These are phyloP conservation scores for Liparis tanakae DNA, from an alignment of 2,797 vertebrate species.

Conservation along the genomic window DNA sequence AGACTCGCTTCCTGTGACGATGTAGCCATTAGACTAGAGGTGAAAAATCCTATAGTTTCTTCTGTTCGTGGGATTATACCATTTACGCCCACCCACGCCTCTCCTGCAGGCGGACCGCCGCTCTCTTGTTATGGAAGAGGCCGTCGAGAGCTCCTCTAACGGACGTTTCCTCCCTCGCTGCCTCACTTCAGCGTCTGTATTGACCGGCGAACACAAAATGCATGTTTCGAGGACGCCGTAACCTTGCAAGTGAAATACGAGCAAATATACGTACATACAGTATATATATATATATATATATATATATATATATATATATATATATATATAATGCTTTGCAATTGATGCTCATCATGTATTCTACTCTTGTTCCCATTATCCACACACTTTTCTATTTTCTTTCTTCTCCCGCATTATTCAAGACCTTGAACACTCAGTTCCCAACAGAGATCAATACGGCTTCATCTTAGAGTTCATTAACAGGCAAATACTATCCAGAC, in stretches of 20 bases:
- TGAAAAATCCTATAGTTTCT: conserved; percentile 48
- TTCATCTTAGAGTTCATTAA: conserved; percentile 41
- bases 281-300: background rate
- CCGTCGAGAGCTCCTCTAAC: background rate
- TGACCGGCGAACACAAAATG: conserved; percentile 13
- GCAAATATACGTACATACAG: background rate
- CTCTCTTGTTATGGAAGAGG: background rate
- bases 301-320: background rate
- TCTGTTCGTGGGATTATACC: conserved; percentile 34
- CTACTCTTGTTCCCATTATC: conserved; percentile 29
- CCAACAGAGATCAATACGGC: conserved; percentile 29
- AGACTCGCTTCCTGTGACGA: conserved; percentile 76
- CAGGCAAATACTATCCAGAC: conserved; percentile 6
- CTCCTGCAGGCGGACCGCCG: background rate
- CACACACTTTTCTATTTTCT: conserved; percentile 12
- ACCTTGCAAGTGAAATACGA: conserved; percentile 18
- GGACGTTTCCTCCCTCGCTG: background rate
- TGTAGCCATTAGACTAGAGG: conserved; percentile 64
- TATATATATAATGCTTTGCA: background rate
- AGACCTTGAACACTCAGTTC: conserved; percentile 18
- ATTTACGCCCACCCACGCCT: background rate
- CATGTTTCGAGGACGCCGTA: background rate
- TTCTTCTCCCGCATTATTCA: conserved; percentile 19
- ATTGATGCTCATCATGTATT: conserved; percentile 25
- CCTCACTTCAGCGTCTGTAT: conserved; percentile 7